These are phyloP conservation scores for Odontocolon sp. DNA, from an alignment of 2,888 invertebrate genomes.

Conservation along the genomic window DNA sequence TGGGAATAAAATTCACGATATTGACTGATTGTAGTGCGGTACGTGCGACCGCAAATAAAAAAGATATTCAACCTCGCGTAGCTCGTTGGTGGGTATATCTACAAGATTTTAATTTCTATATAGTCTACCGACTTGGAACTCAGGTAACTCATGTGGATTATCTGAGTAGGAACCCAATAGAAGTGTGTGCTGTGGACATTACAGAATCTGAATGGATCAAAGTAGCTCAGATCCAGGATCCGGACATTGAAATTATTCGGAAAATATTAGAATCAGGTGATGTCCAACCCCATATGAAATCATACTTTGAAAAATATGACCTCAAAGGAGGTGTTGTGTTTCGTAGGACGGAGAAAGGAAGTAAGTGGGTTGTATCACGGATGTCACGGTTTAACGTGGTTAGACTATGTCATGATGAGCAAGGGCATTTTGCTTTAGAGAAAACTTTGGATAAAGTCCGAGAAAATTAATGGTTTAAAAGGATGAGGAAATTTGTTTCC, in stretches of 20 bases:
- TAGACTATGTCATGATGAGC: conserved; percentile 75
- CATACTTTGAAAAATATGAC: conserved; percentile 58
- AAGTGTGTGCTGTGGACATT: conserved; percentile 50
- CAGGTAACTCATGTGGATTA: conserved; percentile 63
- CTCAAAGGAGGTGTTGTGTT: conserved; percentile 55
- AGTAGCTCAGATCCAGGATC: conserved; percentile 59
- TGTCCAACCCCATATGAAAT: conserved; percentile 26
- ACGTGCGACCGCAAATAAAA: conserved; percentile 67
- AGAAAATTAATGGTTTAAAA: conserved; percentile 77
- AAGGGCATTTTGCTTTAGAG: conserved; percentile 74
- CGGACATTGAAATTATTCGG: conserved; percentile 50
- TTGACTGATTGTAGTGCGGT: conserved; percentile 62
- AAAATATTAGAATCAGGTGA: conserved; percentile 47
- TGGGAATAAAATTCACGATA: conserved; percentile 58
- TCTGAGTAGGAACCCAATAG: conserved; percentile 61
- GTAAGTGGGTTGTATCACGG: conserved; percentile 72
- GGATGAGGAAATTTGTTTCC: conserved; percentile 73
- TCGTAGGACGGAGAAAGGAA: conserved; percentile 49
- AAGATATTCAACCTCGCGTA: conserved; percentile 67
- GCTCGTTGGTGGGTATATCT: conserved; percentile 70
- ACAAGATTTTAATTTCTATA: conserved; percentile 60
- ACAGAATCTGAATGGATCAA: conserved; percentile 62
- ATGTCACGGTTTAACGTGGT: conserved; percentile 69
- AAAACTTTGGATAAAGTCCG: conserved; percentile 71
- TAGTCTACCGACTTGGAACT: conserved; percentile 59